These are phyloP conservation scores for Asobara japonica DNA, from an alignment of 1,140 invertebrate genomes.

Conservation along the genomic window DNA sequence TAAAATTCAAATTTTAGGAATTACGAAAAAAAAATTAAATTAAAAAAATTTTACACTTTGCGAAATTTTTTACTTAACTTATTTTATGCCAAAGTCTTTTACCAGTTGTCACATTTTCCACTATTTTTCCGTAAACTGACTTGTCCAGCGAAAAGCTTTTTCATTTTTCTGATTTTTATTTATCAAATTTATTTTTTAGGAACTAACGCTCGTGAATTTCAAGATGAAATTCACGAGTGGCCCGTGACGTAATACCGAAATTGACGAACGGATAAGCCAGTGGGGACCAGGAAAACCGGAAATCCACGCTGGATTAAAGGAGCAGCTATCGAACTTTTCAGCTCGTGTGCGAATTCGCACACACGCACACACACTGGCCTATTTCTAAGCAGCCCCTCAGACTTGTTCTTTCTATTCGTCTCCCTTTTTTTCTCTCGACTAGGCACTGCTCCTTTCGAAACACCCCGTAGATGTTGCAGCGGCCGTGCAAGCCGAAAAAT, in stretches of 20 bases:
- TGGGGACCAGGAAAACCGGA: conserved; percentile 57
- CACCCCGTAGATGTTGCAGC: conserved; percentile 43
- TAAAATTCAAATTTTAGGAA: too few relatives aligned
- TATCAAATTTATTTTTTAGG: too few relatives aligned
- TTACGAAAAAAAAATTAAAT: too few relatives aligned
- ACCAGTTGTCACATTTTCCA: too few relatives aligned
- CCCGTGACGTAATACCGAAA: too few relatives aligned
- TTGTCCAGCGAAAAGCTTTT: too few relatives aligned
- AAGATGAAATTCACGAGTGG: background rate
- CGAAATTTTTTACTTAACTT: too few relatives aligned
- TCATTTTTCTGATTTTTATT: too few relatives aligned
- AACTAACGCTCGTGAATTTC: conserved; percentile 19
- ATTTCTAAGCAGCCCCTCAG: conserved; percentile 4
- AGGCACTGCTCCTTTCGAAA: conserved; percentile 34
- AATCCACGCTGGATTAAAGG: conserved; percentile 54
- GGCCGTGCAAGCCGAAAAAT: conserved; percentile 19
- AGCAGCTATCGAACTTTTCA: conserved; percentile 47
- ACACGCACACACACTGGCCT: background rate
- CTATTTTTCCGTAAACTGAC: too few relatives aligned
- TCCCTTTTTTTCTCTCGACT: too few relatives aligned
- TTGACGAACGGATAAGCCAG: conserved; percentile 18
- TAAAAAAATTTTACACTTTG: too few relatives aligned
- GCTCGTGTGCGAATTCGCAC: background rate
- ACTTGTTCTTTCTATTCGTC: conserved; percentile 25
- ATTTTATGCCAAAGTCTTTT: too few relatives aligned